A percentile compares a stretch with the other conserved stretches of the same genome.
These are phyloP conservation scores for Gymnopithys bicolor DNA, from an alignment of 2,797 vertebrate species.

Conservation along the genomic window DNA sequence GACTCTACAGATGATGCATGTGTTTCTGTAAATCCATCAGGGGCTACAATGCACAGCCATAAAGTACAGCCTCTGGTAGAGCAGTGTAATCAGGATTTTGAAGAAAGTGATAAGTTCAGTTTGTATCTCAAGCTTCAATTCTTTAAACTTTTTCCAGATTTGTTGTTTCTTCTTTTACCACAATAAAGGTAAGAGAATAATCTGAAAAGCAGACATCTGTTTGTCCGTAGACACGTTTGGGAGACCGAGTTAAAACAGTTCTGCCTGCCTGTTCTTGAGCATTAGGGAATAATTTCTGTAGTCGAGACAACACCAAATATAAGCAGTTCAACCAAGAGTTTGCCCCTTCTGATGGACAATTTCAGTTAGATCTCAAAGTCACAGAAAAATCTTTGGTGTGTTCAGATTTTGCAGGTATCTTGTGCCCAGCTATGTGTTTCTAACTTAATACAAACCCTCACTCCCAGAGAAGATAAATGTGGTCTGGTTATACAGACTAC, in stretches of 20 bases:
- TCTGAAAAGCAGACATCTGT: background rate
- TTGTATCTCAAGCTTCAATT: background rate
- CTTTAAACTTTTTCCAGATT: background rate
- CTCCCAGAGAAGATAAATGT: background rate
- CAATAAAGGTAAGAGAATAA: background rate
- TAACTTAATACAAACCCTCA: background rate
- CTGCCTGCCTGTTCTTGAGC: background rate
- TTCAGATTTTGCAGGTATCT: background rate
- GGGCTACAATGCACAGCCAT: background rate
- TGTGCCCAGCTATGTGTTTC: background rate
- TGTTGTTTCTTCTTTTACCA: background rate
- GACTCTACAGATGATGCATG: background rate
- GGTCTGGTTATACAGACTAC: background rate
- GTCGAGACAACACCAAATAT: background rate
- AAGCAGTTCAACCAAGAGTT: background rate
- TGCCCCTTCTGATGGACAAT: background rate
- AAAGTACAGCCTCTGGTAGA: background rate
- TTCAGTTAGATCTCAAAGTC: background rate
- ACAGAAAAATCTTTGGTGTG: background rate
- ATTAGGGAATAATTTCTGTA: background rate
- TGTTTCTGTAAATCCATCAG: background rate
- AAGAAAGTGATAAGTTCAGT: background rate
- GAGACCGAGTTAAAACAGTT: background rate
- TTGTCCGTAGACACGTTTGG: background rate
- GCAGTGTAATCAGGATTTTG: background rate